Evolutionary conservation across 2,888 invertebrate species (phyloP).

Genomic region (Oasisia sp.): DNA sequence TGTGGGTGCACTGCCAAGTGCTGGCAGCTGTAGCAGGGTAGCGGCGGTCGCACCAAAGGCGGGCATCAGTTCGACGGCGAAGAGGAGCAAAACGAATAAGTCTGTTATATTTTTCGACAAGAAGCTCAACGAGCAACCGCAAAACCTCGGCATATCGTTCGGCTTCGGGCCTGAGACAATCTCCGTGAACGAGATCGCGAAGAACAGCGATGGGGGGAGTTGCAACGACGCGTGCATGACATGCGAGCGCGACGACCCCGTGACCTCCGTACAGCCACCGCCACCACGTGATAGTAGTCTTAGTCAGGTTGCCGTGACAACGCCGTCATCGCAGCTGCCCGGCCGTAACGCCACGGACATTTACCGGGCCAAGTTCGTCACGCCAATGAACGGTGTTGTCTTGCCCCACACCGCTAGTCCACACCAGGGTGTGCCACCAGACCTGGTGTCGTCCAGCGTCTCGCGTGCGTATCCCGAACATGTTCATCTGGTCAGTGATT

Average conservation of each 20-base stretch:
- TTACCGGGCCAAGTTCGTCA: not conserved
- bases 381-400: not conserved
- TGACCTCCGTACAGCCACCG: not conserved
- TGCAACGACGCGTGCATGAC: not conserved
- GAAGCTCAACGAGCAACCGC: slow-evolving; percentile 6
- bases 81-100: slow-evolving; percentile 1
- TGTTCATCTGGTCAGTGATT: not conserved
- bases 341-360: not conserved
- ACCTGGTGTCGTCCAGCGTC: not conserved
- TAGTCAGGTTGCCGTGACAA: not conserved
- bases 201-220: not conserved
- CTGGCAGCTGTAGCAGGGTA: not conserved
- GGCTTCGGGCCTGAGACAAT: not conserved
- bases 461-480: not conserved
- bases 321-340: not conserved
- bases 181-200: not conserved
- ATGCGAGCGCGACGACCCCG: not conserved
- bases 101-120: slow-evolving; percentile 17
- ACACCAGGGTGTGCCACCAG: not conserved
- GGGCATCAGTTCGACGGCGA: not conserved
- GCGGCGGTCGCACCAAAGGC: not conserved
- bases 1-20: not conserved
- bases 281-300: slow-evolving; percentile 2
- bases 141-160: not conserved
- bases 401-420: not conserved